phyloP scores from a whole-genome alignment of 2,888 invertebrate genomes.

The Microctonus hyperodae region DNA sequence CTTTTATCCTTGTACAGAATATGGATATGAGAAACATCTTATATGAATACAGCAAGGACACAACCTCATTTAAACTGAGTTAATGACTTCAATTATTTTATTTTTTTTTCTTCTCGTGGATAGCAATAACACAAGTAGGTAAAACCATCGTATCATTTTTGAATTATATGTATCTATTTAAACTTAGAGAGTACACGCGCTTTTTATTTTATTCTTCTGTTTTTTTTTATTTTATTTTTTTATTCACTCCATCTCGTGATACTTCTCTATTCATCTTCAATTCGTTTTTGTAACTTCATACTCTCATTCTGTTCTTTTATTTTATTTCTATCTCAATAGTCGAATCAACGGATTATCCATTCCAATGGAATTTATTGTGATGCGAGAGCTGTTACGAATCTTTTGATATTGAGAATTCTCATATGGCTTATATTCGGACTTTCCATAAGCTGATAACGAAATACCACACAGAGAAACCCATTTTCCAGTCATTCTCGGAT shows the following conservation, averaged over 20 bases:
- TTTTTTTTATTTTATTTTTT: too few species aligned
- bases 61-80: not conserved
- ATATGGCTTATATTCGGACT: not conserved
- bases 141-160: not conserved
- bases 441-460: not conserved
- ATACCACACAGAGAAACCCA: not conserved
- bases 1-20: not conserved
- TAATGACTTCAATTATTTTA: conserved; percentile 2
- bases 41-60: not conserved
- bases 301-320: not conserved
- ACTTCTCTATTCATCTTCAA: not conserved
- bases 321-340: not conserved
- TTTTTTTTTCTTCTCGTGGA: not conserved
- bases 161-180: not conserved
- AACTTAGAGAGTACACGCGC: not conserved
- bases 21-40: not conserved
- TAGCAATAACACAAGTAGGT: too few species aligned
- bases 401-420: conserved; percentile 2
- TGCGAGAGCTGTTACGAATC: not conserved
- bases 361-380: not conserved
- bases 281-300: not conserved
- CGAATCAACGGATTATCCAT: not conserved
- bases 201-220: too few species aligned
- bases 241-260: not conserved
- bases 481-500: not conserved